A percentile compares a stretch with the other conserved stretches of the same genome.
phyloP scores from a whole-genome alignment of 2,888 invertebrate genomes.

The Deilephila elpenor region DNA sequence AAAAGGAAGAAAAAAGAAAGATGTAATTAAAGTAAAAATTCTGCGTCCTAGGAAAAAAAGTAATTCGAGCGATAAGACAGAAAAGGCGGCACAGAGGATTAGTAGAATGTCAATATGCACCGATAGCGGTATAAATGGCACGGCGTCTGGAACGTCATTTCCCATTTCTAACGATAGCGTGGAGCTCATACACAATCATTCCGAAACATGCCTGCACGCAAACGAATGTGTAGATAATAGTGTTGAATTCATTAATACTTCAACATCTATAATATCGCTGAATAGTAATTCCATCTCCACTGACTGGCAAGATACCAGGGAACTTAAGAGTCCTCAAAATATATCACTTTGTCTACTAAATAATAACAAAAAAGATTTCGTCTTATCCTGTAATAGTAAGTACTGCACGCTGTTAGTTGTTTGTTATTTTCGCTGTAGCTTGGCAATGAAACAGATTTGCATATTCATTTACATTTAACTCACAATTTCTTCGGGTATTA shows the following conservation, averaged over 20 bases:
- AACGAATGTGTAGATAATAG: constrained; percentile 69
- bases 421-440: background rate
- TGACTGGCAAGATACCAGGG: constrained; percentile 39
- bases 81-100: constrained; percentile 34
- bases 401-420: constrained; percentile 20
- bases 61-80: constrained; percentile 35
- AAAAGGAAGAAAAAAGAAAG: constrained; percentile 62
- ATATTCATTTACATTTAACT: background rate
- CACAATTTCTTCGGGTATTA: background rate
- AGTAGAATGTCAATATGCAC: constrained; percentile 51
- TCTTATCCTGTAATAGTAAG: constrained; percentile 44
- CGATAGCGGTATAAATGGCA: constrained; percentile 67
- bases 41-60: constrained; percentile 58
- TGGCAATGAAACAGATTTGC: background rate
- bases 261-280: constrained; percentile 61
- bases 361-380: constrained; percentile 55
- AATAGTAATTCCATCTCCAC: constrained; percentile 51
- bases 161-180: constrained; percentile 56
- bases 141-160: constrained; percentile 53
- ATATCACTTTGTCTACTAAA: constrained; percentile 36
- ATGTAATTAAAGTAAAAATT: constrained; percentile 77
- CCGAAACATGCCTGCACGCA: constrained; percentile 72
- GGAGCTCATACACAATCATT: constrained; percentile 77
- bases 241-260: constrained; percentile 62
- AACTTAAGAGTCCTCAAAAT: constrained; percentile 42